Conservation (phyloP, 2,888 invertebrate species). For the Mesorhabditis belari region DNA sequence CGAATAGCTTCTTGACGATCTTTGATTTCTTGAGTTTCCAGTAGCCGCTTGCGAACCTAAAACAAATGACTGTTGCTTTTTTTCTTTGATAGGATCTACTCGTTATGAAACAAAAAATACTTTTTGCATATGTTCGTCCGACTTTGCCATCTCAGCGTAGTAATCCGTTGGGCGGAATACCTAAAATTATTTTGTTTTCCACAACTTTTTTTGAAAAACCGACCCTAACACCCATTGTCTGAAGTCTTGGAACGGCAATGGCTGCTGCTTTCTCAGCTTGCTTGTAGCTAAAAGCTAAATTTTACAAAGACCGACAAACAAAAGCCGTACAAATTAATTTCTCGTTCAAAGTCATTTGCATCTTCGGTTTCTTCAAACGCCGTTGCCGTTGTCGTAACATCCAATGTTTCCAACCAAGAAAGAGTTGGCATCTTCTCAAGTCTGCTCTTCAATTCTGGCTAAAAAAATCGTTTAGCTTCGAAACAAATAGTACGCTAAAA, state of each 20-base stretch:
- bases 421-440: too few relatives aligned
- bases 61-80: background rate
- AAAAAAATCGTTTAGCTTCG: conserved; percentile 1
- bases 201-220: background rate
- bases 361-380: conserved; percentile 32
- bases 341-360: conserved; percentile 48
- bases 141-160: conserved; percentile 97
- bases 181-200: background rate
- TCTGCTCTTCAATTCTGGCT: conserved; percentile 36
- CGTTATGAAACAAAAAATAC: conserved; percentile 49
- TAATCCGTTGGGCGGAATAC: conserved; percentile 89
- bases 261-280: conserved; percentile 71
- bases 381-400: conserved; percentile 32
- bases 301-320: background rate
- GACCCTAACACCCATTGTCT: conserved; percentile 56
- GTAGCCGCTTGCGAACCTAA: conserved; percentile 37
- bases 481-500: background rate
- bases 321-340: conserved; percentile 43
- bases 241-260: conserved; percentile 72
- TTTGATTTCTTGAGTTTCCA: conserved; percentile 66
- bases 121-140: conserved; percentile 94
- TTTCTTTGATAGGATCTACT: background rate
- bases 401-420: conserved; percentile 46
- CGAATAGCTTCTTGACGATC: conserved; percentile 82
- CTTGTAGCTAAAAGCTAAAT: conserved; percentile 40